phyloP scores from a whole-genome alignment of 2,888 invertebrate genomes.

The Drosophila monieri region DNA sequence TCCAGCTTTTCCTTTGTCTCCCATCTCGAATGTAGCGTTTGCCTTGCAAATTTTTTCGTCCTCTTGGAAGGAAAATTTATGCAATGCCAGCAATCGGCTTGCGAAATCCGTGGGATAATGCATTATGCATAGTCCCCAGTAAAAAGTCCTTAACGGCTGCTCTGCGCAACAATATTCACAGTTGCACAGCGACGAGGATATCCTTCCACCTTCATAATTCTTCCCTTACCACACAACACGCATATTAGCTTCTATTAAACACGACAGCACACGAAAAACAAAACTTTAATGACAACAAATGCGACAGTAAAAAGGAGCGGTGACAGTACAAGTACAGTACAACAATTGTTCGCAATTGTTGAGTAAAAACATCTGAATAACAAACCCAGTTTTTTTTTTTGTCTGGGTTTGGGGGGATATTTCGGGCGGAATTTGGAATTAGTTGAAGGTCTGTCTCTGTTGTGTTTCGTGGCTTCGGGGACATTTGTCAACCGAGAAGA shows the following conservation, averaged over 20 bases:
- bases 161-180: background rate
- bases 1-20: background rate
- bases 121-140: slow-evolving; percentile 30
- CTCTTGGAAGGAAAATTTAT: slow-evolving; percentile 14
- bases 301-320: slow-evolving; percentile 25
- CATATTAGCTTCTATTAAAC: slow-evolving; percentile 19
- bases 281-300: slow-evolving; percentile 38
- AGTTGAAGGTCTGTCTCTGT: background rate
- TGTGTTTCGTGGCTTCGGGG: slow-evolving; percentile 11
- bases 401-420: background rate
- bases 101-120: slow-evolving; percentile 24
- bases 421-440: background rate
- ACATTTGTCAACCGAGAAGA: slow-evolving; percentile 38
- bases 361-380: slow-evolving; percentile 14
- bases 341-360: slow-evolving; percentile 35
- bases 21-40: slow-evolving; percentile 1
- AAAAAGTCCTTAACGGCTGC: background rate
- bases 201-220: background rate
- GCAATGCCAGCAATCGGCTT: slow-evolving; percentile 15
- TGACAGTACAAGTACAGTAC: slow-evolving; percentile 4
- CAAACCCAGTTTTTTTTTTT: background rate
- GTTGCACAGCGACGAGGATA: background rate
- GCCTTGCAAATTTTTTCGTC: slow-evolving; percentile 3
- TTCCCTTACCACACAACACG: slow-evolving; percentile 1
- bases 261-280: slow-evolving; percentile 17